Evolutionary conservation across 2,797 vertebrate genomes (phyloP), one percentile per base, ranked within the genome.

Genomic region (Acanthopagrus latus): DNA sequence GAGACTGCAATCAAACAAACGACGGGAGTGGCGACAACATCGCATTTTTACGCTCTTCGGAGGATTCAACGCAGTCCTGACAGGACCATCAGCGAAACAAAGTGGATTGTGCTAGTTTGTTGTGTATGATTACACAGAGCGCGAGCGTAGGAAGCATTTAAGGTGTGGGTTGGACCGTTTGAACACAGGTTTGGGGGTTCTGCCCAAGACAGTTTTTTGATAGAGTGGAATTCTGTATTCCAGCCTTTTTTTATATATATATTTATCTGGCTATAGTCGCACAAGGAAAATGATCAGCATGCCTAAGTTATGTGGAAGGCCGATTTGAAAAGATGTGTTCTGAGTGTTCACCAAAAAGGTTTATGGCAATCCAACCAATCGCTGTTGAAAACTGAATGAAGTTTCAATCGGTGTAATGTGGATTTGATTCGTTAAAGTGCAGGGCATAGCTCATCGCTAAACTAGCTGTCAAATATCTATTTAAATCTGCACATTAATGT

Each of bases 1-100:
- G 79, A 89, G 56, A 77, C 66, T 64, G 70, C 62, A 81, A 87
- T 84, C 64, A 72, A 59, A 81, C 69, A 81, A 88, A 75, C 3
- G 18, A 44, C 6, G 54, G 56, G 59, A 80, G 70, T 48, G 77
- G 76, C 16, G 58, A 89, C 62, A 82, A 48, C 46, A 66, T 71
- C 4, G 2, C 27, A 46, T 29, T 74, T 74, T 76, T 72, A 33
- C 14, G 55, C 60, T 68, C 56, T 62, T 51, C 16, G 6, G 63
- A 71, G 60, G 43, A 65, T 71, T 25, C 13, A n/a, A 46, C 5
- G 9, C 20, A 52, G 23, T 48, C 46, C 50, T 64, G 69, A 79
- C 27, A 67, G 44, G 51, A 23, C 27, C 43, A 20, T 47, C 44
- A 16, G 18, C 5, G 33, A 17, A 71, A 21, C 66, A 66, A 21